phyloP scores from a whole-genome alignment of 2,113 vertebrate genomes.

The Megaceryle maxima region DNA sequence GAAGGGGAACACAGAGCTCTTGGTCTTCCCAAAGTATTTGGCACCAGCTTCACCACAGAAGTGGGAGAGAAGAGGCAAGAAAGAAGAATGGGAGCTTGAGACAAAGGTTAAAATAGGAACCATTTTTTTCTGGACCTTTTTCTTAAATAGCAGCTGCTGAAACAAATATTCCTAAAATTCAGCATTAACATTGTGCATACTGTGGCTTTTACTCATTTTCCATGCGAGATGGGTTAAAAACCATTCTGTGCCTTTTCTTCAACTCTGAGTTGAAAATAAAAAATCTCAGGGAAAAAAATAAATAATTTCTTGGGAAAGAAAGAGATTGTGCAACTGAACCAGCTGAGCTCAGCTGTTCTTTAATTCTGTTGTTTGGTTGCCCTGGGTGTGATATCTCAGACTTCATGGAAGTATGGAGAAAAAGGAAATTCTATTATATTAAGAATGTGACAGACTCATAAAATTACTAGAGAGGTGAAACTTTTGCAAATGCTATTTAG shows the following conservation, averaged over 20 bases:
- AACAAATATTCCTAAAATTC: neutral
- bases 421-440: neutral
- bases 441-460: neutral
- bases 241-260: neutral
- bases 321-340: neutral
- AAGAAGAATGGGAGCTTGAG: neutral
- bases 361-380: neutral
- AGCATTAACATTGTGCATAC: rapidly evolving
- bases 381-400: neutral
- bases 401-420: neutral
- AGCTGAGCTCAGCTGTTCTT: neutral
- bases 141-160: neutral
- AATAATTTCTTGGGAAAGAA: neutral
- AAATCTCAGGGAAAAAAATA: neutral
- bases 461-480: neutral
- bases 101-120: neutral
- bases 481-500: neutral
- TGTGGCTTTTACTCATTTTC: neutral
- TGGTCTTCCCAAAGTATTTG: neutral
- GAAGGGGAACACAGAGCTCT: rapidly evolving
- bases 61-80: neutral
- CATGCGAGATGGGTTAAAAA: neutral
- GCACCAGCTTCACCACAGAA: too few species aligned
- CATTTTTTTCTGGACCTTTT: neutral
- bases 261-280: neutral